Base-by-base conservation (phyloP, 2,113 vertebrate genomes). In the Tachysurus fulvidraco region DNA sequence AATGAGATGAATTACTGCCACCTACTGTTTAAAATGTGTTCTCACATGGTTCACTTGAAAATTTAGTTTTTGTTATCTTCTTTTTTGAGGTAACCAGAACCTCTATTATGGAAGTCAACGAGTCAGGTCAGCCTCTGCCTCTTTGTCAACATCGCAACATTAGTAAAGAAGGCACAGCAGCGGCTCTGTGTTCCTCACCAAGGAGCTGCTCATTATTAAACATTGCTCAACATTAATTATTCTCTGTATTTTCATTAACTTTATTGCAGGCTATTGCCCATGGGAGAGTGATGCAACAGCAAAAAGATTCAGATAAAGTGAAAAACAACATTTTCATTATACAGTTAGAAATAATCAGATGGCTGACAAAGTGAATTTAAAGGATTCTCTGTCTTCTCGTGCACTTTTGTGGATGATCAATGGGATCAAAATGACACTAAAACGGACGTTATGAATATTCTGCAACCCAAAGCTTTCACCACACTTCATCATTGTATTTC, bases 1-100 rank as follows among this genome's bases (percentile, higher is more conserved):
- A 59, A 36, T 64, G 28, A 85, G 82, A 92, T 91, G 8, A 92
- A 85, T 93, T 88, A 93, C 80, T 91, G n/a, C 94, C 94, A 89
- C 91, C 94, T 94, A 64, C 90, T 91, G 94, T 89, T 60, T 19
- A 0, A 13, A 28, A 19, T 0, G 6, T 0, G 86, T 62, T 55
- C 89, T 89, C 93, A 84, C 91, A 87, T 9, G 30, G 19, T 73
- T 28, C 25, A 7, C 23, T n/a, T 65, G 80, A 83, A 85, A 87
- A 86, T 83, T 85, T 9, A 59, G 36, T 60, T 10, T n/a, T n/a
- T 74, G 36, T 73, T 64, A 81, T 84, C 80, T 84, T 62, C 25
- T 86, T 83, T 36, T 81, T 78, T 30, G 52, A 7, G 60, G 83
- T 44, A 41, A 81, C 50, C 81, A 73, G 54, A 77, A 85, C 60